Base-by-base conservation (phyloP, 1,140 invertebrate species). In the Galleria mellonella region DNA sequence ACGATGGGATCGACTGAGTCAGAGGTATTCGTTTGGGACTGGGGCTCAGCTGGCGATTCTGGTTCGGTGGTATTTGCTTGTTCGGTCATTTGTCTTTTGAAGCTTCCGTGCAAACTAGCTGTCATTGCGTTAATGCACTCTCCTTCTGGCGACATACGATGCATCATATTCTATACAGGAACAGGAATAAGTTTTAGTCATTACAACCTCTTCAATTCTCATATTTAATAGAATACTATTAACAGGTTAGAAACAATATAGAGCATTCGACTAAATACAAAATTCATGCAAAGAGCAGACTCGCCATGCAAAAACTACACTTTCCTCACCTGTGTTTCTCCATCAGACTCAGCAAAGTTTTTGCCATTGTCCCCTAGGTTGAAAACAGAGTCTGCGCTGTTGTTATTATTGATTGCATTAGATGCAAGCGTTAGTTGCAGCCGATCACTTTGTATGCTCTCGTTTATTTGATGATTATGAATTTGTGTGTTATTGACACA, bases 401-500 rank as follows among this genome's bases (percentile, higher is more conserved):
- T 73, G 55, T 79, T 82, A 68, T 79, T 83, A 65, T 78, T 76
- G 38, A 70, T 69, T 55, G 67, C 55, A 60, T 85, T 83, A 81
- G 82, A 79, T 40, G 78, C 71, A 81, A 85, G 77, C 73, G 82
- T 85, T 85, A 85, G 65, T 82, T 83, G 82, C 61, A 79, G 63
- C 41, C 71, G 65, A 45, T 85, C 82, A 43, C 62, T 83, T 50
- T 79, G 79, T 55, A 83, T 76, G 51, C 60, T 78, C 48, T 83
- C 82, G 41, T 82, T 82, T 66, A 82, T 76, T 65, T 83, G 72
- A 59, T 85, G 77, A 45, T 82, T 85, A 50, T 87, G 87, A 48
- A 87, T 69, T 62, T 84, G 61, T 60, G 82, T 84, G 47, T 88
- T 88, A 77, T 92, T 92, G 47, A 94, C 91, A 55, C 92, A 93